Evolutionary conservation across 1,140 invertebrate genomes (phyloP).

Genomic region (Aphaenogaster rudis): DNA sequence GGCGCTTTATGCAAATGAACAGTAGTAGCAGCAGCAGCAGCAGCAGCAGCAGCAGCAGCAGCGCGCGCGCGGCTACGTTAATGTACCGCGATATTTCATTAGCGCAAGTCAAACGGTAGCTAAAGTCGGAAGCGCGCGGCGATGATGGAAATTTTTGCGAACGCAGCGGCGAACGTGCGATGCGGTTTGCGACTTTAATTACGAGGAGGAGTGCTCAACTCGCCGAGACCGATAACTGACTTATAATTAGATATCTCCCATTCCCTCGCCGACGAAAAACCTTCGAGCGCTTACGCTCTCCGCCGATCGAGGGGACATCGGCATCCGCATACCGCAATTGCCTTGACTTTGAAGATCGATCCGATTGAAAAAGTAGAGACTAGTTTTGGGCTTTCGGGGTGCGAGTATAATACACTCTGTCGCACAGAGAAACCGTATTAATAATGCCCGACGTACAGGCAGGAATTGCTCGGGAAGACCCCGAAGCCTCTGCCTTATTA

Average conservation of each 20-base stretch:
- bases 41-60: background rate
- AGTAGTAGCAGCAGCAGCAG: slow-evolving; percentile 1
- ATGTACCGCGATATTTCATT: slow-evolving; percentile 76
- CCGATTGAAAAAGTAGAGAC: background rate
- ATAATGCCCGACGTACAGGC: slow-evolving; percentile 40
- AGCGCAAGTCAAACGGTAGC: slow-evolving; percentile 29
- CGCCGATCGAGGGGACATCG: background rate
- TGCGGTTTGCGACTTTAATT: slow-evolving; percentile 1
- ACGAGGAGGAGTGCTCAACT: background rate
- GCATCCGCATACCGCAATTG: slow-evolving; percentile 24
- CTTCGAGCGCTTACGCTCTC: background rate
- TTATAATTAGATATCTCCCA: slow-evolving; percentile 17
- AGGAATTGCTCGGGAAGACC: slow-evolving; percentile 45
- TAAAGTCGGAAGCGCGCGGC: background rate
- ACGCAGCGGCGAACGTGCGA: background rate
- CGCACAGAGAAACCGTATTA: slow-evolving; percentile 36
- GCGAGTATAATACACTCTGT: slow-evolving; percentile 16
- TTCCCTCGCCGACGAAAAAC: background rate
- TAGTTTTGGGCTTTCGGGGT: slow-evolving; percentile 20
- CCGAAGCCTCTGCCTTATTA: slow-evolving; percentile 48
- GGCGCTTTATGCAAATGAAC: slow-evolving; percentile 73
- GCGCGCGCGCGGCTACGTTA: slow-evolving; percentile 51
- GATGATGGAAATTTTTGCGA: slow-evolving; percentile 49
- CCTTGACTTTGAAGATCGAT: background rate
- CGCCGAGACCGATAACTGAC: slow-evolving; percentile 3